Percentiles rank a stretch among this genome's conserved stretches.
Conservation (phyloP, 2,113 vertebrate species). For the Deroptyus accipitrinus region DNA sequence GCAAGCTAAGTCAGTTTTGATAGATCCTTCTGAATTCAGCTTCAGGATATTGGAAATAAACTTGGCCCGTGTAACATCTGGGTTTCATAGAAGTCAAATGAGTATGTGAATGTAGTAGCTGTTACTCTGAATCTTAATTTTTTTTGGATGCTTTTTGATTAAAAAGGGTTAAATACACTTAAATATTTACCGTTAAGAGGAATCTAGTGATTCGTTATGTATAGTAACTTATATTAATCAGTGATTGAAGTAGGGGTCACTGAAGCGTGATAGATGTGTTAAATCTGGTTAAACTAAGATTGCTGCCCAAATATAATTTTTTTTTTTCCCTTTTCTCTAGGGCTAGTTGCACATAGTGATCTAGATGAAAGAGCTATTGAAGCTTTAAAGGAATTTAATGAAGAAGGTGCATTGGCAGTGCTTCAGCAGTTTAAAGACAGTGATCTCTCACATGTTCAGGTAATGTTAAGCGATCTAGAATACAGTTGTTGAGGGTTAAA, state of each 20-base stretch:
- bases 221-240: background rate
- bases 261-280: background rate
- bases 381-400: conserved; percentile 98
- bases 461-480: conserved; percentile 61
- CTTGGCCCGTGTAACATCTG: background rate
- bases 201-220: background rate
- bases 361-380: conserved; percentile 97
- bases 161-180: background rate
- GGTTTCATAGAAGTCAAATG: background rate
- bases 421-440: conserved; percentile 99
- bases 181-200: background rate
- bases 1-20: background rate
- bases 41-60: background rate
- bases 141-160: background rate
- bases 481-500: background rate
- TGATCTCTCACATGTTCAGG: conserved; percentile 98
- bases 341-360: conserved; percentile 96
- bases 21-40: background rate
- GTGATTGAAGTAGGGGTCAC: background rate
- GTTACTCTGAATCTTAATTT: background rate
- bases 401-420: conserved; percentile 95
- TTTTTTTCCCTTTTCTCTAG: conserved; percentile 70
- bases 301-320: conserved; percentile 1
- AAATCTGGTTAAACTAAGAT: background rate
- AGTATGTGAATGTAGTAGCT: background rate